phyloP scores from a whole-genome alignment of 2,888 invertebrate genomes.

The Amaurobius ferox region DNA sequence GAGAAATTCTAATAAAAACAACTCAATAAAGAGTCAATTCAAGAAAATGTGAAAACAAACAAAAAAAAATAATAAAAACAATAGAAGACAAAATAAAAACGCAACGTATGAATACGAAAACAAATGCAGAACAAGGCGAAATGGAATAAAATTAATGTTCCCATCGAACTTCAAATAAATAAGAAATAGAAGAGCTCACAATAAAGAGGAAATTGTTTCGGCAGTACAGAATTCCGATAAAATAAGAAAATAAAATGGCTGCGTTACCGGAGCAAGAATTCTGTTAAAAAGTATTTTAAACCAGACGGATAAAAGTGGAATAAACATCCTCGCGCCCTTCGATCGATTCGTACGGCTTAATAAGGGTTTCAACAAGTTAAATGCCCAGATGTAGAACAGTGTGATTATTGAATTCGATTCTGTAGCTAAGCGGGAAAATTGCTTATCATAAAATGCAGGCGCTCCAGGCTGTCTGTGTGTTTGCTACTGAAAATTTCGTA shows the following conservation, averaged over 20 bases:
- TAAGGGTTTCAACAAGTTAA: constrained; percentile 14
- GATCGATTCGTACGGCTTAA: not conserved
- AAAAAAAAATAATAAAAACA: not conserved
- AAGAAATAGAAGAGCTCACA: constrained; percentile 13
- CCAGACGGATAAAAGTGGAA: constrained; percentile 2
- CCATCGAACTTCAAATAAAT: constrained; percentile 13
- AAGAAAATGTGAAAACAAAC: not conserved
- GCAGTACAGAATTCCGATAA: not conserved
- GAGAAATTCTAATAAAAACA: not conserved
- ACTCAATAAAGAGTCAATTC: not conserved
- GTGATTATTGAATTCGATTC: too few relatives aligned
- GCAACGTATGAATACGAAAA: not conserved
- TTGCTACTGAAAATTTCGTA: too few relatives aligned
- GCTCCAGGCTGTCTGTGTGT: too few relatives aligned
- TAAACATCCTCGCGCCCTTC: not conserved
- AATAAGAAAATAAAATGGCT: not conserved
- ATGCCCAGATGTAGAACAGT: not conserved
- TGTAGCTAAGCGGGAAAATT: too few relatives aligned
- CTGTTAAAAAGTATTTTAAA: constrained; percentile 16
- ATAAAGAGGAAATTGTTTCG: constrained; percentile 18
- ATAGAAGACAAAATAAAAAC: constrained; percentile 1
- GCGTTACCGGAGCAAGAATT: not conserved
- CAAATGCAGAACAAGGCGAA: constrained; percentile 6
- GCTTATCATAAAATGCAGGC: too few relatives aligned
- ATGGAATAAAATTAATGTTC: constrained; percentile 16